These are phyloP conservation scores for Conops quadrifasciatus DNA, from an alignment of 2,888 invertebrate genomes.

Conservation along the genomic window DNA sequence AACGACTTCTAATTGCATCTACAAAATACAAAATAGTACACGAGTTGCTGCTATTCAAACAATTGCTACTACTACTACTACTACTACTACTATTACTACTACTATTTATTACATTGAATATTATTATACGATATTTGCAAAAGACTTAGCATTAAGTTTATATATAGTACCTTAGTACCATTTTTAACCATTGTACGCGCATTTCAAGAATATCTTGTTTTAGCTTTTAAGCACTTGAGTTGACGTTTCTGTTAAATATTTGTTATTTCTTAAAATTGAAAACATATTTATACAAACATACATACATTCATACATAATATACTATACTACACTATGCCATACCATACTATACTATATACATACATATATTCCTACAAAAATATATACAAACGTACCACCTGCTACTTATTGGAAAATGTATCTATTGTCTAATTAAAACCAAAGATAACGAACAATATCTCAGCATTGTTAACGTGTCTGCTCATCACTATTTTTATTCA, in stretches of 20 bases:
- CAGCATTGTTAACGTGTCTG: conserved; percentile 10
- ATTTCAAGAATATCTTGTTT: conserved; percentile 19
- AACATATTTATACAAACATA: conserved; percentile 1
- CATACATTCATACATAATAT: neutral
- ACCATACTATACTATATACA: conserved; percentile 2
- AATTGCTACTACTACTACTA: conserved; percentile 28
- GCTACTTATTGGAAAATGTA: neutral
- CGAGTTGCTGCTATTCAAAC: conserved; percentile 26
- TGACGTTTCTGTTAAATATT: conserved; percentile 22
- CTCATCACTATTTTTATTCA: neutral
- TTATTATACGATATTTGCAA: neutral
- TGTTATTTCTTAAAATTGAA: conserved; percentile 1
- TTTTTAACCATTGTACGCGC: conserved; percentile 22
- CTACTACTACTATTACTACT: conserved; percentile 13
- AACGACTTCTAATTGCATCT: conserved; percentile 29
- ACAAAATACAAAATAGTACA: conserved; percentile 17
- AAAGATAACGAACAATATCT: neutral
- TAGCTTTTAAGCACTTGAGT: conserved; percentile 32
- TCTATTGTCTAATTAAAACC: neutral
- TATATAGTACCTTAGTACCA: conserved; percentile 15
- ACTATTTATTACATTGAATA: conserved; percentile 1
- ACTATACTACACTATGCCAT: too few relatives aligned
- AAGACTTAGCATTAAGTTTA: conserved; percentile 1
- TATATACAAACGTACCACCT: neutral
- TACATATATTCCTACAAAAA: neutral